Evolutionary conservation across 2,888 invertebrate species (phyloP), one percentile per base, ranked within the genome.

Genomic region (Marasmarcha lunaedactyla): DNA sequence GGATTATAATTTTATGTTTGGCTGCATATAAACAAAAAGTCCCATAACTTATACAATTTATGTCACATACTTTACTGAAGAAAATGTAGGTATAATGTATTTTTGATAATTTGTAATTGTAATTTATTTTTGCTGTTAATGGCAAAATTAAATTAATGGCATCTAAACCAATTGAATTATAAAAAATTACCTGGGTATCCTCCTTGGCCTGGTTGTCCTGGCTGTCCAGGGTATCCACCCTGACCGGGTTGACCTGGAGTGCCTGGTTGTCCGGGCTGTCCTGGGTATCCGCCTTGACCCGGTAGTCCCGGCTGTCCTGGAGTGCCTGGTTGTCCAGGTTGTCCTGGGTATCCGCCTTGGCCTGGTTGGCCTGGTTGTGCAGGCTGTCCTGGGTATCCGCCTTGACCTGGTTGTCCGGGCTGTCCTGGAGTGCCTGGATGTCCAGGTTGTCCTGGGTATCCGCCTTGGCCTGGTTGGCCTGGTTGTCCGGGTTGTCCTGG

Each of bases 221-320:
- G 57, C 1, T 48, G 40, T 14, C 62, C 63, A 1, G 67, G 59
- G 1, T 49, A 36, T 12, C 62, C 54, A 35, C 45, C 46, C 2
- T 44, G 11, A 2, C 47, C 47, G n/a, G 50, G 46, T 1, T 35
- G 14, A 13, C 43, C 45, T 1, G 45, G 47, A 12, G 38, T 6
- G 12, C 44, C 45, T 0, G 46, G 50, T 1, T 43, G 10, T 0
- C 49, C 54, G 5, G 52, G 52, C 1, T 51, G 37, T 2, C 50
- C 51, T 10, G 49, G 48, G n/a, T n/a, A n/a, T n/a, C n/a, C n/a
- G n/a, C n/a, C n/a, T 4, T 44, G 42, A 7, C 52, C 53, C 2
- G 50, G 51, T 0, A 48, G 13, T 27, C 49, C 55, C 10, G 49
- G 51, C 5, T 52, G 38, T 12, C 76, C 83, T 1, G 88, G 88